Base-by-base conservation (phyloP, 2,888 invertebrate genomes). In the Sipha maydis region DNA sequence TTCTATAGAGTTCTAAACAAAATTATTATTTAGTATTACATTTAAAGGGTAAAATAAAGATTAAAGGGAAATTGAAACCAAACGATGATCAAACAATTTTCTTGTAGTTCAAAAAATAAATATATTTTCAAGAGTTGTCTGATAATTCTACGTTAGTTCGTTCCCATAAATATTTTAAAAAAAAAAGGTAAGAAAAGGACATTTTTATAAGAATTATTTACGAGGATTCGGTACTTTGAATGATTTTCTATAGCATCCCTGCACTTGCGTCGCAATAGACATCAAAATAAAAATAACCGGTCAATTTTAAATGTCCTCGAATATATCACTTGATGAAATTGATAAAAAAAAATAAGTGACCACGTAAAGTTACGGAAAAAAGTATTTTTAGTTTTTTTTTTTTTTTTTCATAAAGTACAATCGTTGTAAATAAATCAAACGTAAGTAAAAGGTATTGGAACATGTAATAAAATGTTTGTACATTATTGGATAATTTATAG, bases 401-500 rank as follows among this genome's bases (percentile, higher is more conserved):
- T 41, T 76, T 67, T 67, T 61, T 69, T 69, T 34, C 67, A 77
- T 77, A 84, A 84, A 84, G 61, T 56, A 54, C 85, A 85, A 85
- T 78, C 77, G 48, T 41, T 41, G 56, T 38, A 86, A 67, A 88
- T 88, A 88, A 88, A 88, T 88, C 88, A 88, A 82, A 31, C 54
- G 19, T 41, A 67, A 75, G 31, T 73, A 82, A 61, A 88, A 88
- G 61, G 75, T 80, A 75, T 76, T 61, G 73, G 41, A 75, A 82
- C 41, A 19, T 76, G 76, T 67, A 82, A 80, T 88, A 75, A 82
- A 82, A 88, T 56, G 82, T 88, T 82, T 82, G 67, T 31, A 67
- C 73, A 34, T 75, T 82, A 88, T 75, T 75, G 75, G 73, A 82
- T 88, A 88, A 88, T 88, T 76, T 88, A 88, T 82, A 31, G 73